Base-by-base conservation (phyloP, 2,113 vertebrate genomes). In the Menidia beryllina region DNA sequence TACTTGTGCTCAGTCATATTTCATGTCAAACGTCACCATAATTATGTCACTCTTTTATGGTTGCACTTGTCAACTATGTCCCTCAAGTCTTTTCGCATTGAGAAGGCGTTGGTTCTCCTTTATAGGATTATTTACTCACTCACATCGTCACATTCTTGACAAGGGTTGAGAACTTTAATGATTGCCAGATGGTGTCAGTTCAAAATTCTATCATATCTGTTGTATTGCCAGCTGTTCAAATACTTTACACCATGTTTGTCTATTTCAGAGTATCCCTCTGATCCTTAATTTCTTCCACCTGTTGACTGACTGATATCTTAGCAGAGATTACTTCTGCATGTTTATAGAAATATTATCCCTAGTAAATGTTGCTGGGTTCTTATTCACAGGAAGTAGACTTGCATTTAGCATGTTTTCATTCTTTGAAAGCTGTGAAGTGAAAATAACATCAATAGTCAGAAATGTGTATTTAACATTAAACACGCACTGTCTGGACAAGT, bases 221-320 rank as follows among this genome's bases (percentile, higher is more conserved):
- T 26, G 23, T 11, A 54, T 49, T 51, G 34, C 4, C 56, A 81
- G 49, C 57, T 75, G 62, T 36, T 56, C 23, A 51, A 27, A 49
- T 19, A 13, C 17, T 5, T 4, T 39, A 45, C 43, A 24, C 36
- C 19, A 4, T 27, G 39, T 54, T 30, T 26, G 23, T 59, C 47
- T 80, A 73, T 77, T 77, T 77, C 43, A 24, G 9, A 75, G 11
- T 21, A 36, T 26, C 21, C 24, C 27, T 66, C 30, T 23, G n/a
- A 60, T 30, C 7, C 19, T 65, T 11, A 53, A 13, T 72, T 54
- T 26, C 15, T 54, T 19, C 38, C 55, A 61, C 59, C 64, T 60
- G 25, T 52, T 57, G 36, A 38, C 47, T 45, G 0, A 4, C 23
- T 51, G 49, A n/a, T n/a, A 15, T 20, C 14, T 36, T 8, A 17